phyloP scores from a whole-genome alignment of 2,888 invertebrate species.

The Minunthozetes semirufus region DNA sequence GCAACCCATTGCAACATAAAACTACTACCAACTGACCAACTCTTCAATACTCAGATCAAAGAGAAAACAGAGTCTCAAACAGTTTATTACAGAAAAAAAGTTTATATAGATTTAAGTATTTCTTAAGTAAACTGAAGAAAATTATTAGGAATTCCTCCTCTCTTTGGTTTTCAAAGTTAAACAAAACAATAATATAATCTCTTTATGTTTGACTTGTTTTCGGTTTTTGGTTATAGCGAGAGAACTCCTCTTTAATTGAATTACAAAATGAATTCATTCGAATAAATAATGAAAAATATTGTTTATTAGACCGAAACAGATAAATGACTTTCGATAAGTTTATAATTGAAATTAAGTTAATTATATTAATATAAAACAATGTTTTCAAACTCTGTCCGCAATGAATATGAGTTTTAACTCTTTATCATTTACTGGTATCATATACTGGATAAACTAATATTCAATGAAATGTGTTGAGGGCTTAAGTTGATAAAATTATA shows the following conservation, averaged over 20 bases:
- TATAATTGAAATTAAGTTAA: background rate
- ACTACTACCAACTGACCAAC: background rate
- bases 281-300: conserved; percentile 7
- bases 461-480: too few species aligned
- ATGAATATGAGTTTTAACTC: too few species aligned
- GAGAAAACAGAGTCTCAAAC: background rate
- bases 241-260: background rate
- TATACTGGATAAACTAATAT: too few species aligned
- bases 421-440: too few species aligned
- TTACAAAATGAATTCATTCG: background rate
- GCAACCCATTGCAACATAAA: too few species aligned
- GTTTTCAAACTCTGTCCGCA: too few species aligned
- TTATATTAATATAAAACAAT: background rate
- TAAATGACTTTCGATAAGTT: background rate
- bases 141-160: background rate
- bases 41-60: background rate
- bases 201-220: background rate
- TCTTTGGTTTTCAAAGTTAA: background rate
- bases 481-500: too few species aligned
- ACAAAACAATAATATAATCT: background rate
- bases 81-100: background rate
- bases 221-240: background rate
- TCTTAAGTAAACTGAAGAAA: background rate
- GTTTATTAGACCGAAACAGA: background rate
- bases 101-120: conserved; percentile 18